Conservation (phyloP, 1,140 invertebrate species). For the Temnothorax nylanderi region DNA sequence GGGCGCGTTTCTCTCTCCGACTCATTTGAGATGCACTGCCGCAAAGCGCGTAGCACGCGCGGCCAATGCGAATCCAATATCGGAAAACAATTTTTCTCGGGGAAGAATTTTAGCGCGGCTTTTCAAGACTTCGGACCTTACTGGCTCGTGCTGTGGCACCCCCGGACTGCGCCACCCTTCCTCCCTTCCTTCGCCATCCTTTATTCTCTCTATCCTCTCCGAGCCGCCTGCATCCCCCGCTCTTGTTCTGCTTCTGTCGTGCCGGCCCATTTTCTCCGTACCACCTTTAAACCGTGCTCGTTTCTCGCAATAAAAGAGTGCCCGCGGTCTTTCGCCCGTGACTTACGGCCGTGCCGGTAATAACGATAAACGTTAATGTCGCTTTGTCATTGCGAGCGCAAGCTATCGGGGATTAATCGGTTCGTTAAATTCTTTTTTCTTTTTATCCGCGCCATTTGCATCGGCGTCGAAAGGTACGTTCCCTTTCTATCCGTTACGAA, state of each 20-base stretch:
- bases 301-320: slow-evolving; percentile 73
- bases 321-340: slow-evolving; percentile 67
- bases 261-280: slow-evolving; percentile 72
- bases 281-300: slow-evolving; percentile 73
- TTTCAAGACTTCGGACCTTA: slow-evolving; percentile 76
- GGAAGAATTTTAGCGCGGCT: slow-evolving; percentile 79
- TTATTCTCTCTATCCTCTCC: slow-evolving; percentile 20
- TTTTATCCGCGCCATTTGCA: slow-evolving; percentile 26
- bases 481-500: slow-evolving; percentile 33
- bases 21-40: slow-evolving; percentile 79
- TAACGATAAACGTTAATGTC: slow-evolving; percentile 75
- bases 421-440: slow-evolving; percentile 68
- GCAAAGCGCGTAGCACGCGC: slow-evolving; percentile 73
- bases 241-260: slow-evolving; percentile 67
- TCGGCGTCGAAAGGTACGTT: slow-evolving; percentile 9
- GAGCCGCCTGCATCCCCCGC: background rate
- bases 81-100: slow-evolving; percentile 83
- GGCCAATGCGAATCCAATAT: slow-evolving; percentile 83
- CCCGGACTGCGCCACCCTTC: background rate
- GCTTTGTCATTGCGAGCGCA: slow-evolving; percentile 65
- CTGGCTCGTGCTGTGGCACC: slow-evolving; percentile 59
- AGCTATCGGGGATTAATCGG: slow-evolving; percentile 66
- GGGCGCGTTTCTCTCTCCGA: slow-evolving; percentile 54
- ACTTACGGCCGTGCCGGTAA: slow-evolving; percentile 68
- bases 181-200: background rate